These are phyloP conservation scores for Hedya salicella DNA, from an alignment of 2,888 invertebrate genomes.

Conservation along the genomic window DNA sequence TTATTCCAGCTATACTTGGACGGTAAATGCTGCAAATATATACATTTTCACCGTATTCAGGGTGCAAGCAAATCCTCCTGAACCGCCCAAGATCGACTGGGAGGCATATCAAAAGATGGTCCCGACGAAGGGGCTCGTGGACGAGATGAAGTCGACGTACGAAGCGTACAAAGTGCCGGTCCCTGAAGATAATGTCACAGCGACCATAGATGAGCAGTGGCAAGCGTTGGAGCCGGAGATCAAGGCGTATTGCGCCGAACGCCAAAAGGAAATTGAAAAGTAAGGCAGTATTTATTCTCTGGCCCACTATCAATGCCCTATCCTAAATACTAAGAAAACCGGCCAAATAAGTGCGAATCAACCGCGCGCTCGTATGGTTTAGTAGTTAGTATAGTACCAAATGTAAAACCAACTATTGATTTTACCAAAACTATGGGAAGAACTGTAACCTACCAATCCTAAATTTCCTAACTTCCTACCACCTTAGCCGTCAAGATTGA, in stretches of 20 bases:
- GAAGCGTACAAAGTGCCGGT: slow-evolving; percentile 63
- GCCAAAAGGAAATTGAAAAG: slow-evolving; percentile 61
- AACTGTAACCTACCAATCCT: too few relatives aligned
- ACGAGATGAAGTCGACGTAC: slow-evolving; percentile 65
- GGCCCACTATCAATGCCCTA: too few relatives aligned
- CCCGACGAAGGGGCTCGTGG: slow-evolving; percentile 65
- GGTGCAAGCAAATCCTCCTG: slow-evolving; percentile 62
- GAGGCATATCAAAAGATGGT: slow-evolving; percentile 65
- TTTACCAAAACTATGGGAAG: too few relatives aligned
- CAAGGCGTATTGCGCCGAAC: slow-evolving; percentile 58
- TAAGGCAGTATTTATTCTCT: slow-evolving; percentile 47
- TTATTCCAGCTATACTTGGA: too few relatives aligned
- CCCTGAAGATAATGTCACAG: slow-evolving; percentile 61
- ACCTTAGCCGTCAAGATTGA: too few relatives aligned
- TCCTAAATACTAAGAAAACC: too few relatives aligned
- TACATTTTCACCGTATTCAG: slow-evolving; percentile 56
- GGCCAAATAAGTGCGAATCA: too few relatives aligned
- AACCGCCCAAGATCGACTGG: slow-evolving; percentile 74
- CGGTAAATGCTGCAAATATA: too few relatives aligned
- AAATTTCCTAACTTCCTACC: too few relatives aligned
- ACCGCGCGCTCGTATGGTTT: too few relatives aligned
- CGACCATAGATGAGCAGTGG: slow-evolving; percentile 71
- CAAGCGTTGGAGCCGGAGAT: slow-evolving; percentile 60
- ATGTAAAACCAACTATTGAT: too few relatives aligned
- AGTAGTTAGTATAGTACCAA: too few relatives aligned